Evolutionary conservation across 2,888 invertebrate genomes (phyloP).

Genomic region (Sphaeridia pumilis): DNA sequence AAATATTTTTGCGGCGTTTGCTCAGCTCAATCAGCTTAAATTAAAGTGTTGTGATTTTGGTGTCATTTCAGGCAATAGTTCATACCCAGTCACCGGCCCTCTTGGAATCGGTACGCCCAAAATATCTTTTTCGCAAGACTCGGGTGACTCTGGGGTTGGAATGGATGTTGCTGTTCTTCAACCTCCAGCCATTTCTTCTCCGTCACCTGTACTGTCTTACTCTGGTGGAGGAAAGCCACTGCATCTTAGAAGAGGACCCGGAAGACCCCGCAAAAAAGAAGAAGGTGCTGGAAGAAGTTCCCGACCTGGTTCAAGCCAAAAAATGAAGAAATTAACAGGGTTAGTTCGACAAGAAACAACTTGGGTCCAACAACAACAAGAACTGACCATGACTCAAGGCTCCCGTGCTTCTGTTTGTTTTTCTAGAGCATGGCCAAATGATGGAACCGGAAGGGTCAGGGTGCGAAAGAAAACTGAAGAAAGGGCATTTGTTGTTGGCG

Average conservation of each 20-base stretch:
- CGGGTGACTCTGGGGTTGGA: conserved; percentile 9
- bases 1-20: too few species aligned
- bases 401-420: too few species aligned
- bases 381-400: too few species aligned
- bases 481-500: conserved; percentile 26
- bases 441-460: conserved; percentile 20
- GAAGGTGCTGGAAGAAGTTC: conserved; percentile 45
- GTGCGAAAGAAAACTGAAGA: conserved; percentile 33
- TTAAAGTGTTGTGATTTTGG: neutral
- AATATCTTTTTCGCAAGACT: conserved; percentile 13
- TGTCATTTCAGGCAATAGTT: neutral
- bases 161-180: conserved; percentile 25
- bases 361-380: too few species aligned
- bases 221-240: conserved; percentile 45
- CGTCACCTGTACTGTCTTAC: conserved; percentile 3
- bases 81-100: neutral
- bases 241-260: conserved; percentile 59
- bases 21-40: too few species aligned
- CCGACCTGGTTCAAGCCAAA: conserved; percentile 17
- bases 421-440: conserved; percentile 22
- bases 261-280: conserved; percentile 66
- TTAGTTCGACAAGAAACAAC: conserved; percentile 4
- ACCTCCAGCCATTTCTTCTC: conserved; percentile 19
- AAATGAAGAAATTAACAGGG: conserved; percentile 20
- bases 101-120: neutral